Evolutionary conservation across 2,797 vertebrate species (phyloP), one percentile per base, ranked within the genome.

Genomic region (Tragelaphus eurycerus): DNA sequence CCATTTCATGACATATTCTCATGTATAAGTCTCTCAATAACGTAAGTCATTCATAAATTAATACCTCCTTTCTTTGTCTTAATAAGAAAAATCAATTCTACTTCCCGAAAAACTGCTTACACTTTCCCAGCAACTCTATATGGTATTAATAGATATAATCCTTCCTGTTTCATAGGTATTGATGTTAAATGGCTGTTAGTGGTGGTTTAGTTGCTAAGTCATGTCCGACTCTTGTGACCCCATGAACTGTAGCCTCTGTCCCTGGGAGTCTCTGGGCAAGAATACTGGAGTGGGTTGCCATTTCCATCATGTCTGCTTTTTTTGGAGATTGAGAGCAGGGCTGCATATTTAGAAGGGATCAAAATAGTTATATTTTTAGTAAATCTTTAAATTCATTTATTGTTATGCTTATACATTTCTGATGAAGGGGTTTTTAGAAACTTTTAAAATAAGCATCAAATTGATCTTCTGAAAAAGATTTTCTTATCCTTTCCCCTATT

Each of bases 51-150:
- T 43, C 29, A 64, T 34, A 93, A 85, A 57, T 55, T 71, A 86
- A 86, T 52, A 83, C 7, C 27, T 55, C 6, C 60, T 43, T 85
- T 16, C 52, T 85, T 95, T 76, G 52, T 79, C 31, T 38, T 59
- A 95, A 29, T 93, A 93, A 94, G 71, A 94, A 88, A 87, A 89
- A 57, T 60, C 15, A 89, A 7, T 82, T 59, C 31, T 78, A 92
- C 38, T 11, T 46, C 9, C n/a, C 23, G 16, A 86, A 50, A 81
- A 29, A 81, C 71, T 85, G 84, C 34, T 88, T 38, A 93, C 67
- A 74, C 21, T 13, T 31, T 92, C 16, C 16, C 27, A 43, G 62
- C 25, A 89, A 17, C 17, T 84, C 7, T 94, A 25, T 34, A 59
- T 86, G 6, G 50, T 25, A 89, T 71, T 71, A 38, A 38, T 13